A percentile compares a stretch with the other conserved stretches of the same genome.
phyloP scores from a whole-genome alignment of 2,113 vertebrate species.

The Phrynosoma platyrhinos region DNA sequence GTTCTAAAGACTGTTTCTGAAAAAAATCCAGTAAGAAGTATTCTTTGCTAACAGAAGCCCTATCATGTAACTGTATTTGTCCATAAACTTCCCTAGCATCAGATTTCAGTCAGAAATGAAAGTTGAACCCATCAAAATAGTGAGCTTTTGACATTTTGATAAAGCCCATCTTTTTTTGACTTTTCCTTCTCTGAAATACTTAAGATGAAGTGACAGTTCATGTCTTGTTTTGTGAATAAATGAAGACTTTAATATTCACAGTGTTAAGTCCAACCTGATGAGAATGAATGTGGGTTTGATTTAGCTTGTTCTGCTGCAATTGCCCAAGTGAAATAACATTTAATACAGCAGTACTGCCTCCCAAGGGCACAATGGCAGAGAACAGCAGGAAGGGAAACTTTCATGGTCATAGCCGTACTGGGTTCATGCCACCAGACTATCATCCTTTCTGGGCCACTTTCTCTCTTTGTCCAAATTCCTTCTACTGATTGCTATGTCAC shows the following conservation, averaged over 20 bases:
- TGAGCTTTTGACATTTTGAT: slow-evolving; percentile 8
- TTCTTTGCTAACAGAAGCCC: not conserved
- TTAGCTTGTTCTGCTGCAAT: not conserved
- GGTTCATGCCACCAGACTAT: not conserved
- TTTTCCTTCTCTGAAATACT: not conserved
- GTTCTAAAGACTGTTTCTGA: not conserved
- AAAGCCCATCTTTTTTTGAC: slow-evolving; percentile 4
- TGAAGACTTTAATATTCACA: not conserved
- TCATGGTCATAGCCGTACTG: not conserved
- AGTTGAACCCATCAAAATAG: slow-evolving; percentile 4
- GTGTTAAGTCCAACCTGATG: not conserved
- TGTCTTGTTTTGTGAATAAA: slow-evolving; percentile 19
- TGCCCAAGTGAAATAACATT: not conserved
- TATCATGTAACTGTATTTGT: not conserved
- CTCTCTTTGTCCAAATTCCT: too few species aligned
- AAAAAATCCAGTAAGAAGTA: not conserved
- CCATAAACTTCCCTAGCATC: not conserved
- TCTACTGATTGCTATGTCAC: too few species aligned
- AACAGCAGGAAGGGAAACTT: not conserved
- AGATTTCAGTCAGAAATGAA: not conserved
- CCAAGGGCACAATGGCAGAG: not conserved
- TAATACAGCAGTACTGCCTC: not conserved
- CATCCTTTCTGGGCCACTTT: too few species aligned
- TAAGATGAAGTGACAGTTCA: slow-evolving; percentile 7
- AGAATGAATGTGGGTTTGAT: not conserved